Evolutionary conservation across 2,888 invertebrate genomes (phyloP), one percentile per base, ranked within the genome.

Genomic region (Acronicta leporina): DNA sequence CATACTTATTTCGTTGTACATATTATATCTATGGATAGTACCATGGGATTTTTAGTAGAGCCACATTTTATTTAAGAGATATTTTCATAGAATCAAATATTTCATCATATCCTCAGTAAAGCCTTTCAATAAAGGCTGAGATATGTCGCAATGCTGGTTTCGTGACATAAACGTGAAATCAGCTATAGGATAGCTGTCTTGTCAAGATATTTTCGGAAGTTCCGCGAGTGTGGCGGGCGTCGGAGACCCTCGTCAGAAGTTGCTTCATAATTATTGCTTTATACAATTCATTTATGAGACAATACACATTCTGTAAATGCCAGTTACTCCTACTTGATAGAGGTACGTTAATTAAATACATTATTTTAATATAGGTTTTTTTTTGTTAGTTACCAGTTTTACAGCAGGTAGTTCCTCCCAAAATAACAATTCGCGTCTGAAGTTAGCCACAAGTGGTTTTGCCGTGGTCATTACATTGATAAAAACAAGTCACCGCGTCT

Each of bases 231-330:
- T 82, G 75, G 66, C 75, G 70, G 88, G 87, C 88, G 75, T 81
- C 71, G 74, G 79, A 75, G 87, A 91, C 91, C 91, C 91, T 90
- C 86, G 89, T 91, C 91, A 91, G 63, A 67, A 72, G 68, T 78
- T 80, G 73, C 79, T 78, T 84, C 79, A 82, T 87, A 85, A 86
- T 86, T 85, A 87, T 82, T 78, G 70, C 75, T 75, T 62, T 67
- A 75, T 79, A 63, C 38, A 57, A 47, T 43, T 54, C 43, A 50
- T 56, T 35, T 41, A 25, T 35, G 40, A 5, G 30, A 46, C 52
- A 33, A n/a, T 3, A 20, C 20, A 43, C n/a, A 45, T n/a, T 16
- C 13, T 13, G 43, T 63, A 40, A 43, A 40, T 43, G 43, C 47
- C 5, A 49, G 66, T 45, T 33, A 57, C 44, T 57, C 16, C 27